These are phyloP conservation scores for Phainopepla nitens DNA, from an alignment of 2,113 vertebrate species.

Conservation along the genomic window DNA sequence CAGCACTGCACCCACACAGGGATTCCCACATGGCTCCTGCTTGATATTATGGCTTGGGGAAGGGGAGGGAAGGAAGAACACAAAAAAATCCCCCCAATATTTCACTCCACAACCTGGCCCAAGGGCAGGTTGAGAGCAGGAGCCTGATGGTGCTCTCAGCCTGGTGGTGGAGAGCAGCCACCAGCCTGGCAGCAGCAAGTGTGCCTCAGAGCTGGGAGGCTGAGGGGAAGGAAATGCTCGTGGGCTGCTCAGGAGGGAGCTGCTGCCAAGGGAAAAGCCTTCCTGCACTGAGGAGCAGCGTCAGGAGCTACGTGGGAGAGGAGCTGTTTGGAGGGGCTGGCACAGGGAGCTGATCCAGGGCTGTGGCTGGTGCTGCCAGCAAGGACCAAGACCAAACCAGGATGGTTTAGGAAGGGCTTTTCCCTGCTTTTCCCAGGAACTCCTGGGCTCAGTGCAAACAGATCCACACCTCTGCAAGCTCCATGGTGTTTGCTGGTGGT, in stretches of 20 bases:
- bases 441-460: background rate
- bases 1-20: background rate
- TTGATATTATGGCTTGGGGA: background rate
- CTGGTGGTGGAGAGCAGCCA: fast-evolving
- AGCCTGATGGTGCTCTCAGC: too few species aligned
- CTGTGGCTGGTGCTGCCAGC: background rate
- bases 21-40: fast-evolving
- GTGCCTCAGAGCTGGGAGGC: background rate
- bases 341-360: background rate
- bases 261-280: background rate
- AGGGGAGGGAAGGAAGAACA: background rate
- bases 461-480: background rate
- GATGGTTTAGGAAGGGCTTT: background rate
- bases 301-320: fast-evolving
- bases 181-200: background rate
- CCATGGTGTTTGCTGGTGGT: background rate
- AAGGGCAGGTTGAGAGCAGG: background rate
- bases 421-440: too few species aligned
- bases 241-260: background rate
- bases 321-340: background rate
- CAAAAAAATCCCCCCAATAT: background rate
- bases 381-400: background rate
- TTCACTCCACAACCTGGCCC: background rate
- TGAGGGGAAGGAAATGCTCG: fast-evolving
- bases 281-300: fast-evolving